phyloP scores from a whole-genome alignment of 64 coral and sea anemone species.

The Orbicella faveolata region DNA sequence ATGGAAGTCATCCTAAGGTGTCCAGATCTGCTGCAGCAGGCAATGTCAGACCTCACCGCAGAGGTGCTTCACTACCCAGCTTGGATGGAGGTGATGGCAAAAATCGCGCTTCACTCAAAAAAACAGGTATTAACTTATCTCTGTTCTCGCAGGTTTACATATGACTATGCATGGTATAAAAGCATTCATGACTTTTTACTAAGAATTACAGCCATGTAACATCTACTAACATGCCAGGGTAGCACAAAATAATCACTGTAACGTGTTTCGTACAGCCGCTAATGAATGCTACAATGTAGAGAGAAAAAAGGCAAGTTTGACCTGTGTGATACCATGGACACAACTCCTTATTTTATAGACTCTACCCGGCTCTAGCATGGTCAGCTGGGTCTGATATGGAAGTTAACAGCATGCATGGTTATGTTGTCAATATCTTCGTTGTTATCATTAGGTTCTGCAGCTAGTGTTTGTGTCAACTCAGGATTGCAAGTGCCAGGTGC shows the following conservation, averaged over 20 bases:
- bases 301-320: no score
- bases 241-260: no score
- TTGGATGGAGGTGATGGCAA: conserved; percentile 5
- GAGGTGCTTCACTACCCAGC: conserved; percentile 17
- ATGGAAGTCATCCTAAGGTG: conserved; percentile 1
- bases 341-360: no score
- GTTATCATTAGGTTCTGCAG: not conserved
- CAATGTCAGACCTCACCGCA: conserved; percentile 22
- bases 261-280: no score
- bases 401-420: not conserved
- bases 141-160: not conserved
- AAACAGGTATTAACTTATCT: not conserved
- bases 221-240: no score
- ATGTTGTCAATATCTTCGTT: not conserved
- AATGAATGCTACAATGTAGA: no score
- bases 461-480: not conserved
- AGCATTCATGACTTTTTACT: not conserved
- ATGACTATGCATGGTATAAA: not conserved
- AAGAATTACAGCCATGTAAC: no score
- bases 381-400: not conserved
- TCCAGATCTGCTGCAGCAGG: not conserved
- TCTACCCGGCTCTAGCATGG: no score
- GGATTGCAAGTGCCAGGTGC: not conserved
- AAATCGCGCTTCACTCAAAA: not conserved
- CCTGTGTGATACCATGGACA: no score